Evolutionary conservation across 1,140 invertebrate genomes (phyloP).

Genomic region (Drosophila varians): DNA sequence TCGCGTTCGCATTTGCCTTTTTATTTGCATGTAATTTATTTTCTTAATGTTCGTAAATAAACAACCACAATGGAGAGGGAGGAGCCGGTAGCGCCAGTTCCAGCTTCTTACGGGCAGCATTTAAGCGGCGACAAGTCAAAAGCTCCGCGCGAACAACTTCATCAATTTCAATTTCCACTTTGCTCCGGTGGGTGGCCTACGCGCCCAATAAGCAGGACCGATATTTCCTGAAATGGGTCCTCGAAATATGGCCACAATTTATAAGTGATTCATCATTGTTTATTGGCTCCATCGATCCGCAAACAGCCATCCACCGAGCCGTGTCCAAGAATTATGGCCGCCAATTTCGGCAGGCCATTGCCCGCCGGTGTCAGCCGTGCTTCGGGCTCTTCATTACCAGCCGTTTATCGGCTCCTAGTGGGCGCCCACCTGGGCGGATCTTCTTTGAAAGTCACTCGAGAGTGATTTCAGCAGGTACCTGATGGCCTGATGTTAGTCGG

Average conservation of each 20-base stretch:
- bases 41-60: slow-evolving; percentile 79
- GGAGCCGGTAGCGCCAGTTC: background rate
- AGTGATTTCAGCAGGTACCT: background rate
- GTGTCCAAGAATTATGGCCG: slow-evolving; percentile 65
- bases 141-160: slow-evolving; percentile 21
- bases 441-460: background rate
- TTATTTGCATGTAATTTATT: slow-evolving; percentile 80
- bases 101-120: slow-evolving; percentile 22
- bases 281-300: slow-evolving; percentile 76
- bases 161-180: slow-evolving; percentile 1
- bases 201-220: slow-evolving; percentile 13
- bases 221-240: slow-evolving; percentile 33
- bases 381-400: slow-evolving; percentile 45
- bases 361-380: slow-evolving; percentile 17
- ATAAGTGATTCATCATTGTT: slow-evolving; percentile 81
- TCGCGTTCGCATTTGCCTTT: slow-evolving; percentile 46
- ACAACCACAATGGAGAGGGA: slow-evolving; percentile 38
- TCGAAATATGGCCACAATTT: slow-evolving; percentile 78
- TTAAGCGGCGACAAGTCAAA: slow-evolving; percentile 61
- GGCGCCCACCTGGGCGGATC: background rate
- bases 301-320: slow-evolving; percentile 42
- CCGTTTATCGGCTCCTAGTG: background rate
- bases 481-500: too few species aligned
- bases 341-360: slow-evolving; percentile 47
- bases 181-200: too few species aligned